phyloP scores from a whole-genome alignment of 2,113 vertebrate genomes.

The Crotalus helleri region DNA sequence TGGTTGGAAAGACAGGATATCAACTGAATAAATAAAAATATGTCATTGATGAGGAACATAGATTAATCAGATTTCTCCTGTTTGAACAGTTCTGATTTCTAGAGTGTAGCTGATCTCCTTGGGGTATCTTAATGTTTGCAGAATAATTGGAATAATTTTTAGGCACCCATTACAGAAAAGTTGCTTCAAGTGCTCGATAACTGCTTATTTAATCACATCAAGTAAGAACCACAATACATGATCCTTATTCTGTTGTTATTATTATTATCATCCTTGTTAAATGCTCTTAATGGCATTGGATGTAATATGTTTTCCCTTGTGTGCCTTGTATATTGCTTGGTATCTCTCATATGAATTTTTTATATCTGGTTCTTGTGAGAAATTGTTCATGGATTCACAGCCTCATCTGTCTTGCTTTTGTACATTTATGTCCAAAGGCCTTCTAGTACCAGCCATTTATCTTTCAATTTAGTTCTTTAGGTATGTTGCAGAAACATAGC shows the following conservation, averaged over 20 bases:
- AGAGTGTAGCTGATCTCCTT: not conserved
- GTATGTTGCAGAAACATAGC: not conserved
- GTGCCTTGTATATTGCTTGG: not conserved
- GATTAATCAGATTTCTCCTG: not conserved
- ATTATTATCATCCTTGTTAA: rapidly evolving
- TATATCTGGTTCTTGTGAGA: not conserved
- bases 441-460: not conserved
- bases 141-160: not conserved
- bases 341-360: not conserved
- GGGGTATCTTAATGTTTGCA: not conserved
- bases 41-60: not conserved
- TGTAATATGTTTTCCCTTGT: not conserved
- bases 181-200: not conserved
- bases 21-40: not conserved
- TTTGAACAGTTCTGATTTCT: not conserved
- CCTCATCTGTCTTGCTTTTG: not conserved
- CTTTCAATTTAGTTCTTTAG: not conserved
- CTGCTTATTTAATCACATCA: not conserved
- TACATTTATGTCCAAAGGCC: not conserved
- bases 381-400: not conserved
- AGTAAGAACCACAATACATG: not conserved
- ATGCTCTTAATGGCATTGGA: not conserved
- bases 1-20: not conserved
- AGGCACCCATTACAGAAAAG: not conserved
- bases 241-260: not conserved